A percentile compares a stretch with the other conserved stretches of the same genome.
phyloP scores from a whole-genome alignment of 2,797 vertebrate species.

The Lacerta viridis region DNA sequence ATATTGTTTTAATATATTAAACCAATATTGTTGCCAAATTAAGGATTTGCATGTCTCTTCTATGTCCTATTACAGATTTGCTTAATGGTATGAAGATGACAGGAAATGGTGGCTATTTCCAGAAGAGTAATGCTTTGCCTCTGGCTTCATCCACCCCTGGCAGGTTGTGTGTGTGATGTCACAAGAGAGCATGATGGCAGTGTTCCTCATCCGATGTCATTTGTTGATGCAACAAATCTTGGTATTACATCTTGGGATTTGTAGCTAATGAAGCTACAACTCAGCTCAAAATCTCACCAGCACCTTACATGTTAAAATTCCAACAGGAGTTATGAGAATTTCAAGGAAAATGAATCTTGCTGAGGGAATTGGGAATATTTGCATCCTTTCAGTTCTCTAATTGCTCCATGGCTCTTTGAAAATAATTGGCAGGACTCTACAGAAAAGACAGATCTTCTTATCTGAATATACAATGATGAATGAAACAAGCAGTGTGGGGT shows the following conservation, averaged over 20 bases:
- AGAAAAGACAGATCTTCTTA: constrained; percentile 17
- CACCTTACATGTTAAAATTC: constrained; percentile 9
- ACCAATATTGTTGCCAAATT: too few relatives aligned
- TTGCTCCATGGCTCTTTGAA: constrained; percentile 30
- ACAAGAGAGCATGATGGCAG: background rate
- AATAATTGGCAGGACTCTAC: constrained; percentile 23
- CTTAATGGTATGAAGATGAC: background rate
- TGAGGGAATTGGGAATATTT: constrained; percentile 28
- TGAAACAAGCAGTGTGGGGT: background rate
- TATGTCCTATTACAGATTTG: background rate
- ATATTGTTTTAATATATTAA: too few relatives aligned
- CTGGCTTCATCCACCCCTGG: too few relatives aligned
- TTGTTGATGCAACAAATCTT: background rate
- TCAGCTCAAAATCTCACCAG: background rate
- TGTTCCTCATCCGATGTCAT: background rate
- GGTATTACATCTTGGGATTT: background rate
- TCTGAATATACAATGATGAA: constrained; percentile 10
- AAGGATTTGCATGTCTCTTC: too few relatives aligned
- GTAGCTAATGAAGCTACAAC: too few relatives aligned
- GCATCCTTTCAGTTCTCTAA: constrained; percentile 19
- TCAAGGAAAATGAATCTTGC: background rate
- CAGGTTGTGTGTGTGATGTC: background rate
- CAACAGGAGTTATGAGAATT: background rate
- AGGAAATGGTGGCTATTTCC: background rate
- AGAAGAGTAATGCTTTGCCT: background rate